Percentiles rank a stretch among this genome's conserved stretches.
phyloP scores from a whole-genome alignment of 2,888 invertebrate genomes.

The Congeria kusceri region DNA sequence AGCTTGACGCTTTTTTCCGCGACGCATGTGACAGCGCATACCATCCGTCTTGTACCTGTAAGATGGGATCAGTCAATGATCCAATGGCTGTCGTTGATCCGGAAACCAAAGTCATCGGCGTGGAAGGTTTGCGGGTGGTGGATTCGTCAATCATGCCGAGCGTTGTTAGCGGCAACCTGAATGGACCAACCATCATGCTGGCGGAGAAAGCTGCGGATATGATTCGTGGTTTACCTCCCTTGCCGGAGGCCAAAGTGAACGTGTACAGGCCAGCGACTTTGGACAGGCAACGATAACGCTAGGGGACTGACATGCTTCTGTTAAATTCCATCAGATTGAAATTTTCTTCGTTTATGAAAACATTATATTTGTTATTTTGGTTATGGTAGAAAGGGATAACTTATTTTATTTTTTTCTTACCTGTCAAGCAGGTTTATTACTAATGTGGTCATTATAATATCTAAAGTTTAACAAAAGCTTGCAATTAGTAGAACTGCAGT shows the following conservation, averaged over 20 bases:
- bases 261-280: constrained; percentile 78
- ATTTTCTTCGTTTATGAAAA: too few species aligned
- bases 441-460: too few species aligned
- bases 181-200: constrained; percentile 87
- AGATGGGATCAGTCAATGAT: constrained; percentile 88
- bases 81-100: constrained; percentile 89
- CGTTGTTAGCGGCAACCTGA: constrained; percentile 91
- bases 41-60: constrained; percentile 92
- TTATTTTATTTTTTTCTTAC: too few species aligned
- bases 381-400: too few species aligned
- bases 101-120: constrained; percentile 86
- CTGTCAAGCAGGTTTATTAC: too few species aligned
- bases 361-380: too few species aligned
- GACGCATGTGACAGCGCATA: constrained; percentile 88
- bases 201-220: constrained; percentile 87
- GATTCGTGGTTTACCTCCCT: constrained; percentile 83
- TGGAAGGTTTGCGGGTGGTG: constrained; percentile 90
- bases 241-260: constrained; percentile 81
- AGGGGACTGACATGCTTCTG: too few species aligned
- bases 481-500: too few species aligned
- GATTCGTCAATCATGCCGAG: constrained; percentile 93
- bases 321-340: too few species aligned
- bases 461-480: too few species aligned
- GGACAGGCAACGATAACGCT: constrained; percentile 60
- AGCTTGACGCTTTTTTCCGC: constrained; percentile 84